phyloP scores from a whole-genome alignment of 2,888 invertebrate species.

The Phengaris arion region DNA sequence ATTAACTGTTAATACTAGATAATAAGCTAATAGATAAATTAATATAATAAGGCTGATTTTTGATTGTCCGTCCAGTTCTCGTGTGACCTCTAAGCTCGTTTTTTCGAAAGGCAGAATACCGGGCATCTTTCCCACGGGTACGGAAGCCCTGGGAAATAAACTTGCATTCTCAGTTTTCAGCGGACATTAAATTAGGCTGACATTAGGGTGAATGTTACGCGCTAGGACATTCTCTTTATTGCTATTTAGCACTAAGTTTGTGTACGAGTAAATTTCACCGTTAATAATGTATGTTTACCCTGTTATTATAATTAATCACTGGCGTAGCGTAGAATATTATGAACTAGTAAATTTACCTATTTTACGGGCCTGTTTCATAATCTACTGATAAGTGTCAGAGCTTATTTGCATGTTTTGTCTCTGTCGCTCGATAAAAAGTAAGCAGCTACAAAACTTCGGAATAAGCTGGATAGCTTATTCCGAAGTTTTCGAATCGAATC shows the following conservation, averaged over 20 bases:
- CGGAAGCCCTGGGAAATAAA: slow-evolving; percentile 62
- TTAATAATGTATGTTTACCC: too few species aligned
- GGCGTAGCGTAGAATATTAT: too few species aligned
- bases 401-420: too few species aligned
- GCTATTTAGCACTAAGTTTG: neutral
- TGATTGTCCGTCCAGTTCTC: slow-evolving; percentile 47
- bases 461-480: too few species aligned
- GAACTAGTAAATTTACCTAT: too few species aligned
- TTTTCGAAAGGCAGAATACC: slow-evolving; percentile 61
- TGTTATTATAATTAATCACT: too few species aligned
- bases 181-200: slow-evolving; percentile 38
- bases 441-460: too few species aligned
- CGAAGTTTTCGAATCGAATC: too few species aligned
- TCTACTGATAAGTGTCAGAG: too few species aligned
- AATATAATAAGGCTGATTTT: slow-evolving; percentile 13
- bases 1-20: slow-evolving; percentile 2
- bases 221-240: slow-evolving; percentile 10
- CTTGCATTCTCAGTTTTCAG: slow-evolving; percentile 44
- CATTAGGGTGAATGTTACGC: slow-evolving; percentile 30
- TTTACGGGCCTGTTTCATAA: too few species aligned
- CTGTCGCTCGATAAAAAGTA: too few species aligned
- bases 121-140: slow-evolving; percentile 72
- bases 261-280: neutral
- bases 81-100: slow-evolving; percentile 73
- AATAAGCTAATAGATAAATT: slow-evolving; percentile 13